Conservation (phyloP, 2,113 vertebrate genomes). For the Trematomus loennbergii region DNA sequence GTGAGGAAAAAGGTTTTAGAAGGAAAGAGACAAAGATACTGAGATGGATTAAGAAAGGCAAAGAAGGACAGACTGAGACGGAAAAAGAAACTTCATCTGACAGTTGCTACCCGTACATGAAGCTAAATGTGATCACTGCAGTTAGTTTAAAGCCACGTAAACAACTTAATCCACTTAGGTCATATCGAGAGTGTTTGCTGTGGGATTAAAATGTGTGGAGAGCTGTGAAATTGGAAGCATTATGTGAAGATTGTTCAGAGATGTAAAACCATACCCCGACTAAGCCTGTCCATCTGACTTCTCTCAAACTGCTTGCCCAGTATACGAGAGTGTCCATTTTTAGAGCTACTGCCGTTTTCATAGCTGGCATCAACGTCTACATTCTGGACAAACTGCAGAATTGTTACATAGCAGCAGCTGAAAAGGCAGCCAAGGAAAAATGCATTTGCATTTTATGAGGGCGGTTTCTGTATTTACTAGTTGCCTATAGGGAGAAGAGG, state of each 20-base stretch:
- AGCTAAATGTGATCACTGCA: conserved; percentile 26
- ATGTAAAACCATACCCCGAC: conserved; percentile 51
- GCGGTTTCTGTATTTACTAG: background rate
- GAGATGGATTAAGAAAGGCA: conserved; percentile 37
- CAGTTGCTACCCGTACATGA: conserved; percentile 33
- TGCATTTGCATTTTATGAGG: conserved; percentile 18
- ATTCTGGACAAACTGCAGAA: conserved; percentile 20
- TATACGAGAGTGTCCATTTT: conserved; percentile 16
- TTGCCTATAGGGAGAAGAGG: conserved; percentile 41
- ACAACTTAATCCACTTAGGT: conserved; percentile 21
- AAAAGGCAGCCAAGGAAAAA: conserved; percentile 9
- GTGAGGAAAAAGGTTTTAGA: conserved; percentile 49
- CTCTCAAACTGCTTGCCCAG: conserved; percentile 16
- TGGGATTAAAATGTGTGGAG: conserved; percentile 31
- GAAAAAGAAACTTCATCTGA: conserved; percentile 36
- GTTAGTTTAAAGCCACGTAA: conserved; percentile 30
- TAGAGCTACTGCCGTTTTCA: conserved; percentile 17
- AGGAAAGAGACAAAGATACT: conserved; percentile 38
- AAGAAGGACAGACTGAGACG: conserved; percentile 39
- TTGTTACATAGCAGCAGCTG: background rate
- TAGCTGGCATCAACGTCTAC: conserved; percentile 2
- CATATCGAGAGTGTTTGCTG: conserved; percentile 20
- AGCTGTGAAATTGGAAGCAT: conserved; percentile 48
- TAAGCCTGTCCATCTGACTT: conserved; percentile 46
- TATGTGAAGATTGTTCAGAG: conserved; percentile 33